These are phyloP conservation scores for Arion vulgaris DNA, from an alignment of 1,140 invertebrate genomes.

Conservation along the genomic window DNA sequence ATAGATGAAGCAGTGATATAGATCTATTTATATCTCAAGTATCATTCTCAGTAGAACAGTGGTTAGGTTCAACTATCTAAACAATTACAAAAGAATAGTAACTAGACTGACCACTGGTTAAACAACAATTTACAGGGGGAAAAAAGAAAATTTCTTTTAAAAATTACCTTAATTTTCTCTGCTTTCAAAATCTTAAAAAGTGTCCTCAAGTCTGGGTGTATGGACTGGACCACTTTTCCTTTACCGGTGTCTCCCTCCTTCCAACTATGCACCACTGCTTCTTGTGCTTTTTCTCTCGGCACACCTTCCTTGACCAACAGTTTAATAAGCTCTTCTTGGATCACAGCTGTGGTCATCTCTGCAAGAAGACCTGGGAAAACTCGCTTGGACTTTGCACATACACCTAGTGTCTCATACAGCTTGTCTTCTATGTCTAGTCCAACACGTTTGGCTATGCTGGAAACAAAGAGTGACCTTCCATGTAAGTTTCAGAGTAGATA, in stretches of 20 bases:
- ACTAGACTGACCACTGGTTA: too few species aligned
- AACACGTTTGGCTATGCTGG: constrained; percentile 59
- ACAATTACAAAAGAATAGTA: too few species aligned
- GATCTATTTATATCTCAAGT: too few species aligned
- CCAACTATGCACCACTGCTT: constrained; percentile 58
- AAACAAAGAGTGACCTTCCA: constrained; percentile 20
- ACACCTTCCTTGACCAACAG: constrained; percentile 70
- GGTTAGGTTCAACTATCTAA: too few species aligned
- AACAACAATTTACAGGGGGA: too few species aligned
- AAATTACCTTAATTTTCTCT: constrained; percentile 69
- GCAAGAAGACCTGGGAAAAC: constrained; percentile 73
- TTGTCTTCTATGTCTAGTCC: constrained; percentile 64
- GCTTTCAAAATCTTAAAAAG: constrained; percentile 71
- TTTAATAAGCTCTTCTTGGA: constrained; percentile 63
- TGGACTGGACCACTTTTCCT: constrained; percentile 64
- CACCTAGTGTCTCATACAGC: constrained; percentile 72
- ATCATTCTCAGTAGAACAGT: too few species aligned
- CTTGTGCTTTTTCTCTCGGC: constrained; percentile 42
- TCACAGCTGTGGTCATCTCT: constrained; percentile 70
- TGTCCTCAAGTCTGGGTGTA: constrained; percentile 66
- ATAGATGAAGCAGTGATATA: too few species aligned
- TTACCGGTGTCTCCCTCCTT: constrained; percentile 56
- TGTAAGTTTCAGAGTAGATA: background rate
- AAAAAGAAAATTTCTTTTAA: background rate
- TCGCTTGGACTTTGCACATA: constrained; percentile 60